Base-by-base conservation (phyloP, 2,888 invertebrate genomes). In the Harpagoxenus sublaevis region DNA sequence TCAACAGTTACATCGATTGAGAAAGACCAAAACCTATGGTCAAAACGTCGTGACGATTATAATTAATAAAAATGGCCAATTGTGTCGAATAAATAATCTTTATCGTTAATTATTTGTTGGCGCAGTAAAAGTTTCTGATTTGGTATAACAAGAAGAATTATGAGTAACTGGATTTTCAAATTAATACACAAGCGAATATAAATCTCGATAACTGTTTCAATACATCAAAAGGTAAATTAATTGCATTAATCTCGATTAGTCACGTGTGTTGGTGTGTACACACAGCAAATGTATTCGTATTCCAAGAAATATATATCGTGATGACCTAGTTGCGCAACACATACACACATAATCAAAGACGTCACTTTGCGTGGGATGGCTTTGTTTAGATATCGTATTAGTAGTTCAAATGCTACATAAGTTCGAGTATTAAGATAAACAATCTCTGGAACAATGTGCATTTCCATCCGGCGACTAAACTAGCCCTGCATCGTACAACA, bases 371-470 rank as follows among this genome's bases (percentile, higher is more conserved):
- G n/a, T 55, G 53, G 28, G 23, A 31, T 35, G 31, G 39, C 66
- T 66, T 77, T 78, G 53, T 55, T 68, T 45, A 23, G 23, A 23
- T 23, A 55, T 68, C 53, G n/a, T 1, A 55, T 78, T 68, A 78
- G 78, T 31, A 78, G 78, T 31, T 66, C 0, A 28, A 31, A n/a
- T 15, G 42, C 10, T 65, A 15, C 65, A 42, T 15, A 42, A 65
- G 28, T 42, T 31, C 4, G 55, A 57, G 23, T 48, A 42, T n/a
- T 2, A 51, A 42, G 28, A 53, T 53, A 39, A 78, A 66, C 66
- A 15, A 28, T 66, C 53, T 65, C 53, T 28, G 39, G 28, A 53
- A 31, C 77, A 53, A 62, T 45, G 4, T 42, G 42, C 28, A 28
- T 39, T 39, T 77, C n/a, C 62, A 51, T 60, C 35, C 23, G 62